These are phyloP conservation scores for Sinocyclocheilus anophthalmus DNA, from an alignment of 2,113 vertebrate species.

Conservation along the genomic window DNA sequence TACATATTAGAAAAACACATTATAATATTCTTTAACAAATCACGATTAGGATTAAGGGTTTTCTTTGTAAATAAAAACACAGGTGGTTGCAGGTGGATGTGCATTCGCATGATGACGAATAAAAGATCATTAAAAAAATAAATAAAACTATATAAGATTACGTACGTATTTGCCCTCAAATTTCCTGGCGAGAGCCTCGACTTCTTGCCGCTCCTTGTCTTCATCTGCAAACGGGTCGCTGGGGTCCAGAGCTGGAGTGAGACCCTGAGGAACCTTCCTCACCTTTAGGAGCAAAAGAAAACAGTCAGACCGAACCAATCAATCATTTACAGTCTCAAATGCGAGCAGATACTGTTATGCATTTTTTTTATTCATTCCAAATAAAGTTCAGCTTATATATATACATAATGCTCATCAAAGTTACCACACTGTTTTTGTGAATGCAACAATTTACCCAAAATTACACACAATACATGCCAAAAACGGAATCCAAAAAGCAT, in stretches of 20 bases:
- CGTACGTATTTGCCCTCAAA: conserved; percentile 98
- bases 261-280: conserved; percentile 66
- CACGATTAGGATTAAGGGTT: not conserved
- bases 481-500: not conserved
- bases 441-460: too few species aligned
- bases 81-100: not conserved
- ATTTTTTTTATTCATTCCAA: not conserved
- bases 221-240: conserved; percentile 90
- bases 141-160: conserved; percentile 33
- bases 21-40: not conserved
- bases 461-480: not conserved
- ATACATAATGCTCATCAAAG: not conserved
- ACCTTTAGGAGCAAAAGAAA: conserved; percentile 54
- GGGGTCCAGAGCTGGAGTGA: conserved; percentile 72
- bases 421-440: too few species aligned
- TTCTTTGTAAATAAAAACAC: not conserved
- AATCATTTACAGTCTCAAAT: not conserved
- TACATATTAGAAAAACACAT: not conserved
- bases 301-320: not conserved
- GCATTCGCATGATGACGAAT: not conserved
- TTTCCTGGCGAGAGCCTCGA: conserved; percentile 92
- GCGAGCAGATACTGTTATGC: not conserved
- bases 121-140: too few species aligned
- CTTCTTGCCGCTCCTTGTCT: conserved; percentile 85
- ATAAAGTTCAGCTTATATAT: not conserved